Base-by-base conservation (phyloP, 30 jellyfish, hydroid and myxozoan species). In the Catostylus mosaicus region DNA sequence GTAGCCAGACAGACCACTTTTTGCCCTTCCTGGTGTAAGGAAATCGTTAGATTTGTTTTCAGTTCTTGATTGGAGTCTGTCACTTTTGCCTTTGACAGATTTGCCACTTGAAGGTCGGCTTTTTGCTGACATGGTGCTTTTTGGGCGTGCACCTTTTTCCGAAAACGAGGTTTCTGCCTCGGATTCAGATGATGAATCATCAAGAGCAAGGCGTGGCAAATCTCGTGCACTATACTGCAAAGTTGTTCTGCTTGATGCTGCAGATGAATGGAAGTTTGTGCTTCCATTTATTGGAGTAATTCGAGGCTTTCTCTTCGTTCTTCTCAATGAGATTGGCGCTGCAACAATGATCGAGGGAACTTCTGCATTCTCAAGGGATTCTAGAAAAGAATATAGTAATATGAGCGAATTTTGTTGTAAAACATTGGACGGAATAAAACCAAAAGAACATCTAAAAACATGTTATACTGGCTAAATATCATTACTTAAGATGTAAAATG, bases 171-270 rank as follows among this genome's bases (percentile, higher is more conserved):
- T 80, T 61, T 80, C 90, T 14, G 78, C 84, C 38, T 80, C 90
- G 16, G 83, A 66, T 24, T 69, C 90, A 1, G 90, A 80, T 18
- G 90, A 48, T 0, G 90, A 24, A 16, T 80, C 90, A 33, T 80
- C 90, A 18, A 80, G 84, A 16, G 90, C 90, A 7, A 80, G 90
- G 52, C 90, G 90, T 46, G 90, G 90, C 37, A 67, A 51, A 19
- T 80, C 90, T 48, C 90, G 51, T 26, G 75, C 75, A 29, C 74
- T 30, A 11, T 26, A 18, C 11, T 62, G 34, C 57, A 74, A 52
- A 5, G 70, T 74, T 27, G 73, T 74, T 52, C 75, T 51, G 47
- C 85, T 74, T 9, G 85, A 48, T 14, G 71, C 74, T 18, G 59
- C 73, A 34, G 85, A 74, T 5, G 70, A 16, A 22, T 59, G 71